A percentile compares a stretch with the other conserved stretches of the same genome.
Conservation (phyloP, 2,113 vertebrate genomes). For the Columbina picui region DNA sequence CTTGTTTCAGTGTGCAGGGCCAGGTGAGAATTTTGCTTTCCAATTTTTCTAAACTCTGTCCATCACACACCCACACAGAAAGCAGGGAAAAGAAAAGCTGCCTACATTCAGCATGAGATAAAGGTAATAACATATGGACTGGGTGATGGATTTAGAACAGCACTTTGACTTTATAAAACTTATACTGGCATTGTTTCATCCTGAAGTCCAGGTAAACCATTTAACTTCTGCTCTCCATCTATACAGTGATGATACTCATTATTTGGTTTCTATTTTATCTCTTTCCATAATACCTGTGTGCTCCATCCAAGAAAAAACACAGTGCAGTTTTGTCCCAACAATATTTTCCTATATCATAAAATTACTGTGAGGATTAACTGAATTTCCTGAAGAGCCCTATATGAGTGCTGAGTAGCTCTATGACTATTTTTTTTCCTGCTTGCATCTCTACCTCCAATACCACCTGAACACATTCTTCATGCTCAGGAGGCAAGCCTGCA, state of each 20-base stretch:
- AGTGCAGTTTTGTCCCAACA: background rate
- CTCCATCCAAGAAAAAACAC: background rate
- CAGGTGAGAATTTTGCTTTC: slow-evolving; percentile 1
- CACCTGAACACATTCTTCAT: background rate
- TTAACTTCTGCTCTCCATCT: background rate
- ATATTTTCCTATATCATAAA: background rate
- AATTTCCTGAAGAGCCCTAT: background rate
- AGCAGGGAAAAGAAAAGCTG: background rate
- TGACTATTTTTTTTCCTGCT: background rate
- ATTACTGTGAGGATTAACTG: background rate
- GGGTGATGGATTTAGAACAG: background rate
- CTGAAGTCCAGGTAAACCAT: background rate
- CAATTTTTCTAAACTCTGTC: background rate
- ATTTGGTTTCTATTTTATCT: background rate
- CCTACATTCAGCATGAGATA: background rate
- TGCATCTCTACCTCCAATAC: background rate
- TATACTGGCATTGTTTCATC: background rate
- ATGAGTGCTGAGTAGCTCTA: background rate
- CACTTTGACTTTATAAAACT: background rate
- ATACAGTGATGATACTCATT: background rate
- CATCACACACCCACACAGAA: background rate
- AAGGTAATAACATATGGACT: background rate
- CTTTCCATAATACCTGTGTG: background rate
- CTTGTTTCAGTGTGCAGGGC: background rate
- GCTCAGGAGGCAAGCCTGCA: background rate